These are phyloP conservation scores for Euproctis similis DNA, from an alignment of 2,888 invertebrate genomes.

Conservation along the genomic window DNA sequence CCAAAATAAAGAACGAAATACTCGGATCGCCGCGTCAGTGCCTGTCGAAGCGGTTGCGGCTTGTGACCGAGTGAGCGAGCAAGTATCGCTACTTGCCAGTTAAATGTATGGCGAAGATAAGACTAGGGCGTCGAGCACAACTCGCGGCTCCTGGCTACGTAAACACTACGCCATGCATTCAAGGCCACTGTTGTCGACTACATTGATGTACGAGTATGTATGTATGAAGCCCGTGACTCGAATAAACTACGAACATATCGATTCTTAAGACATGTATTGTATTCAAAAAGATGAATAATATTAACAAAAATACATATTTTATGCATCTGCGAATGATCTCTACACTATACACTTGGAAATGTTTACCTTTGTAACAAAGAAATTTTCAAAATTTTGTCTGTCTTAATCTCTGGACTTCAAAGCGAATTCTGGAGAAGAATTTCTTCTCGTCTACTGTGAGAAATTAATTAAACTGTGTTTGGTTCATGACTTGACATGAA, in stretches of 20 bases:
- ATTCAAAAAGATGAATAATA: conserved; percentile 43
- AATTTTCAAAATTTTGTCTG: no score
- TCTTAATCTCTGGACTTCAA: no score
- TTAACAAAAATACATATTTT: no score
- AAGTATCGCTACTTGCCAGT: conserved; percentile 36
- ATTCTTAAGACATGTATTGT: conserved; percentile 46
- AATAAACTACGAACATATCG: conserved; percentile 30
- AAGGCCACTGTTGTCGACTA: conserved; percentile 44
- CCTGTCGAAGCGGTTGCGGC: conserved; percentile 31
- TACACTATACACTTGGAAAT: no score
- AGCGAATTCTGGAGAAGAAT: no score
- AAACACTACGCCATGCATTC: conserved; percentile 32
- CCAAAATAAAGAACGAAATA: no score
- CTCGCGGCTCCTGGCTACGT: conserved; percentile 17
- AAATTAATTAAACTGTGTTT: no score
- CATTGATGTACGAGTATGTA: no score
- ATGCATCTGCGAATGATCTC: no score
- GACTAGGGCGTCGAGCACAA: conserved; percentile 28
- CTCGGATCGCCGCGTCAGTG: conserved; percentile 25
- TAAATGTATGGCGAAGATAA: conserved; percentile 65
- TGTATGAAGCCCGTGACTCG: conserved; percentile 56
- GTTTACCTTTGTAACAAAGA: no score
- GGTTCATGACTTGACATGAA: no score
- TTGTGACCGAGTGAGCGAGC: conserved; percentile 54
- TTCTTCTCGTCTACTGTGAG: no score